A percentile compares a stretch with the other conserved stretches of the same genome.
These are phyloP conservation scores for Pocillopora grandis DNA, from an alignment of 92 coral and sea anemone genomes.

Conservation along the genomic window DNA sequence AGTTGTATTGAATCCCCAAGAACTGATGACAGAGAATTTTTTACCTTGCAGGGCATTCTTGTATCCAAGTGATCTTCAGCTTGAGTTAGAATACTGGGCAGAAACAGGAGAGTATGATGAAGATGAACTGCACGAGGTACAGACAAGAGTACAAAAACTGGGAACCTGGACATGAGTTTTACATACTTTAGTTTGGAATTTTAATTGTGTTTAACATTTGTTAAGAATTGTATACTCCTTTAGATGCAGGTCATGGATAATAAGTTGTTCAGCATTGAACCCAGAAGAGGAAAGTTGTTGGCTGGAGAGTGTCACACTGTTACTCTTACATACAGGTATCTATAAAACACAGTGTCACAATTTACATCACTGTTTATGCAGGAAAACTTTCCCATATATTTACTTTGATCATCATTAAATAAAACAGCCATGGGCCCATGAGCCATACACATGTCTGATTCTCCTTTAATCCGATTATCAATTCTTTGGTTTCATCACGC, in stretches of 20 bases:
- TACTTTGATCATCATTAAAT: too few species aligned
- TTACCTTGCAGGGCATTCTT: slow-evolving; percentile 77
- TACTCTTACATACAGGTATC: slow-evolving; percentile 73
- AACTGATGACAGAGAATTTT: not conserved
- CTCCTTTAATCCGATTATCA: not conserved
- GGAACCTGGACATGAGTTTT: not conserved
- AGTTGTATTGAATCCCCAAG: not conserved
- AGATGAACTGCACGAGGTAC: slow-evolving; percentile 94
- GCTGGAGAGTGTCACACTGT: slow-evolving; percentile 85
- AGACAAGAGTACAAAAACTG: not conserved
- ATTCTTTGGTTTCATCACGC: not conserved
- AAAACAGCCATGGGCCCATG: too few species aligned
- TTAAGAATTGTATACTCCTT: not conserved
- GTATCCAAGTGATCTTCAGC: slow-evolving; percentile 95
- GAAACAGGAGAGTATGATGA: slow-evolving; percentile 95
- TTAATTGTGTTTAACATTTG: too few species aligned
- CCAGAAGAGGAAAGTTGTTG: slow-evolving; percentile 77
- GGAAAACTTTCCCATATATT: too few species aligned
- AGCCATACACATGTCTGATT: too few species aligned
- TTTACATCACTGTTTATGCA: too few species aligned
- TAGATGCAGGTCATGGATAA: slow-evolving; percentile 98
- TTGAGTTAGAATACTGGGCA: slow-evolving; percentile 98
- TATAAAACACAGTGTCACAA: too few species aligned
- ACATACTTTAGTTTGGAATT: not conserved
- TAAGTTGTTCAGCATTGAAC: slow-evolving; percentile 85